Evolutionary conservation across 1,140 invertebrate species (phyloP), one percentile per base, ranked within the genome.

Genomic region (Drepana arcuata): DNA sequence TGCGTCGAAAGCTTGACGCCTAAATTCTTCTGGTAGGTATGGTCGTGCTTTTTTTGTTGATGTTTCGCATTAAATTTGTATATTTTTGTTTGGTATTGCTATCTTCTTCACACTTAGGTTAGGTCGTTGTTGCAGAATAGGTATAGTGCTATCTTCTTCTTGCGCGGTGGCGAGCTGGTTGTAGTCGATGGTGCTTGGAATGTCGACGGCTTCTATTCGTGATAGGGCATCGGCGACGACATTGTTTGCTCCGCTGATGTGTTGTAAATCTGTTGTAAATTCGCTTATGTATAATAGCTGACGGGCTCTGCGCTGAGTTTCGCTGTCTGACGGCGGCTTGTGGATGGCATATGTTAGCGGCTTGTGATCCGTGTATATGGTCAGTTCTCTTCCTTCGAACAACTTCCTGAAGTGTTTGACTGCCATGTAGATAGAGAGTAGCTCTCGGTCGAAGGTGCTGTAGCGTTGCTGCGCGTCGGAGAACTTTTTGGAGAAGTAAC

Each of bases 401-500:
- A 26, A n/a, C 2, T 26, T 4, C 4, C 24, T 4, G n/a, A 26
- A 26, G 24, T 26, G 24, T 7, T 2, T 10, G 4, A 26, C 10
- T 2, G 24, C 24, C 10, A 26, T 3, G n/a, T 6, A 26, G 6
- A 26, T 26, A 3, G 24, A 6, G 2, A 26, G 10, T 26, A 26
- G 10, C 10, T 26, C 24, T 7, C 4, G 4, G n/a, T 26, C 34
- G 14, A 26, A 25, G 1, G 34, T 35, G 12, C 11, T 14, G 10
- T 35, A 35, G 14, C 26, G 25, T 13, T 35, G 23, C 16, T 35
- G 23, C 2, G 34, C 23, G 6, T 35, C 14, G 2, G 34, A 14
- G 5, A 35, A 15, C 13, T 11, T 35, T 14, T 26, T 25, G 7
- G 34, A 28, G 28, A 36, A 36, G 16, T 36, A 36, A 1, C 34